These are phyloP conservation scores for Plestiodon gilberti DNA, from an alignment of 2,113 vertebrate species.

Conservation along the genomic window DNA sequence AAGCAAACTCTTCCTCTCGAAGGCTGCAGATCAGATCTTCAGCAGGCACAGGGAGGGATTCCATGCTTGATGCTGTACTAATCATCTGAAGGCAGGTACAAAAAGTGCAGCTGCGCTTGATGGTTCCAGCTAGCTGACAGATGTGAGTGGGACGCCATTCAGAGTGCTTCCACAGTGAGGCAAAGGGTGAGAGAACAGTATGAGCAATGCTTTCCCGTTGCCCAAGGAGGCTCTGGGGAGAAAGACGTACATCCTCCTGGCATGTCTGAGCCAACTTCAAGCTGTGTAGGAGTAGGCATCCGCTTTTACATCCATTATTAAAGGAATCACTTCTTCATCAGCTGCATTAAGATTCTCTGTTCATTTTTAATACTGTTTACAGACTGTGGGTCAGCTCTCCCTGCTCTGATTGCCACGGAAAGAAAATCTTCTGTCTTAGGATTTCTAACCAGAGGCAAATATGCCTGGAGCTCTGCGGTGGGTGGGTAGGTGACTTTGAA, in stretches of 20 bases:
- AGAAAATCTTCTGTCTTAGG: background rate
- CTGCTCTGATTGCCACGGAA: background rate
- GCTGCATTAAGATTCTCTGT: background rate
- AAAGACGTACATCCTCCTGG: constrained; percentile 12
- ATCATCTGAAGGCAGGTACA: background rate
- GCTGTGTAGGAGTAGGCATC: background rate
- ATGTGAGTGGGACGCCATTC: background rate
- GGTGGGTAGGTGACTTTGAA: background rate
- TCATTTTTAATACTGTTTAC: constrained; percentile 21
- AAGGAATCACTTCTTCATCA: constrained; percentile 23
- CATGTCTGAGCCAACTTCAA: background rate
- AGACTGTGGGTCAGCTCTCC: background rate
- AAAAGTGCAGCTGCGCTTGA: background rate
- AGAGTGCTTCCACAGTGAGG: background rate
- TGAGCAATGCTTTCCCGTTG: background rate
- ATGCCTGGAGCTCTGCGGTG: background rate
- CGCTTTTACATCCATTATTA: background rate
- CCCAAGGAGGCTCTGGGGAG: background rate
- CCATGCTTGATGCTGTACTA: background rate
- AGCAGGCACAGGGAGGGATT: background rate
- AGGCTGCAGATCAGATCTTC: background rate
- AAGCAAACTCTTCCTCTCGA: background rate
- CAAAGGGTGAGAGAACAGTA: background rate
- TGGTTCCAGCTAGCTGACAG: background rate
- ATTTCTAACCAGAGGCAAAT: background rate